Percentiles rank a stretch among this genome's conserved stretches.
phyloP scores from a whole-genome alignment of 1,140 invertebrate genomes.

The Orius insidiosus region DNA sequence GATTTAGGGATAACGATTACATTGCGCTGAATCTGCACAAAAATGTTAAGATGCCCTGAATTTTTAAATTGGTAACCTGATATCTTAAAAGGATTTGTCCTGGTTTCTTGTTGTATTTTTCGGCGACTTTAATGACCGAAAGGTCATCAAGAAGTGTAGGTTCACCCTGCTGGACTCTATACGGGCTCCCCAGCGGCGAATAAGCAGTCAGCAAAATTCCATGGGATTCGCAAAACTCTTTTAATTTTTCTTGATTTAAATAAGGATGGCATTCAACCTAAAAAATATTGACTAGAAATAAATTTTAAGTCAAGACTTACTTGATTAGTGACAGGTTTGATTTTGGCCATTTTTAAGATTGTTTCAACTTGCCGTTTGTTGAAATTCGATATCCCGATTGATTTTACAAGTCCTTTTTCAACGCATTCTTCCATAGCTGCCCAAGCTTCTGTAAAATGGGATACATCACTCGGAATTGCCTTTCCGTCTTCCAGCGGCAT shows the following conservation, averaged over 20 bases:
- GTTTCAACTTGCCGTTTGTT: constrained; percentile 59
- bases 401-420: constrained; percentile 45
- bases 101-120: constrained; percentile 45
- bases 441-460: constrained; percentile 46
- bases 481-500: constrained; percentile 26
- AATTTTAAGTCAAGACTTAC: constrained; percentile 38
- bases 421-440: constrained; percentile 53
- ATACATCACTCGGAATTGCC: constrained; percentile 26
- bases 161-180: constrained; percentile 32
- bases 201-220: constrained; percentile 58
- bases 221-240: constrained; percentile 46
- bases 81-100: constrained; percentile 53
- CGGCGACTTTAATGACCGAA: constrained; percentile 39
- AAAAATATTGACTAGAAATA: no score
- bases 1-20: constrained; percentile 43
- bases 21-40: constrained; percentile 30
- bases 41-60: constrained; percentile 22
- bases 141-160: constrained; percentile 42
- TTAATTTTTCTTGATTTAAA: constrained; percentile 57
- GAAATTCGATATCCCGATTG: constrained; percentile 81
- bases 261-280: constrained; percentile 60
- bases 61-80: constrained; percentile 34
- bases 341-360: constrained; percentile 39
- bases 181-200: constrained; percentile 54
- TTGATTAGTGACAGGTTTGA: constrained; percentile 67